Base-by-base conservation (phyloP, 2,113 vertebrate species). In the Barbus barbus region DNA sequence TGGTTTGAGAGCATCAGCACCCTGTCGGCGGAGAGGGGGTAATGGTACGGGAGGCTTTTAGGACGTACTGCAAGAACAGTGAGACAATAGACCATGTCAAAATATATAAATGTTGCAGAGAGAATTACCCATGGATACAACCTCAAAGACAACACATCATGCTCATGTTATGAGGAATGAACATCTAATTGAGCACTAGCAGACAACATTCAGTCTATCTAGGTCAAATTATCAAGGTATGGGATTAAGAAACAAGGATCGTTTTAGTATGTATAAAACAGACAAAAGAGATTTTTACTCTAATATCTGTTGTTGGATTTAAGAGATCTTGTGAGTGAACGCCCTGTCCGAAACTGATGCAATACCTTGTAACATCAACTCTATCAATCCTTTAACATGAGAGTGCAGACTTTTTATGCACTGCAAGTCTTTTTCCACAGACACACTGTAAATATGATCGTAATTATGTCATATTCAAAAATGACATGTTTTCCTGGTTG, bases 391-490 rank as follows among this genome's bases (percentile, higher is more conserved):
- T n/a, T n/a, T n/a, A n/a, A n/a, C n/a, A n/a, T n/a, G n/a, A n/a
- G n/a, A n/a, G n/a, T n/a, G n/a, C n/a, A n/a, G n/a, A n/a, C n/a
- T n/a, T n/a, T n/a, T n/a, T n/a, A n/a, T n/a, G n/a, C 51, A 63
- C 36, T 8, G 3, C 24, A 67, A 20, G 24, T 46, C 24, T 65
- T 16, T 41, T 26, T 67, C 41, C 18, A 31, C 31, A 16, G 53
- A 41, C 53, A 69, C 16, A 14, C 16, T 51, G 26, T 81, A 53
- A 81, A 56, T 33, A 81, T 31, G 41, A 65, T 31, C 22, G 3
- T 53, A 56, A 81, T 81, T 81, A 69, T 81, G 61, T 36, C 63
- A 36, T 53, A 69, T 81, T 81, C 4, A 81, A 36, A 36, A 36
- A 81, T 51, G 6, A 51, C 44, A 71, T 33, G 48, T 60, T 78